Conservation (phyloP, 2,113 vertebrate genomes). For the Centrocercus urophasianus region DNA sequence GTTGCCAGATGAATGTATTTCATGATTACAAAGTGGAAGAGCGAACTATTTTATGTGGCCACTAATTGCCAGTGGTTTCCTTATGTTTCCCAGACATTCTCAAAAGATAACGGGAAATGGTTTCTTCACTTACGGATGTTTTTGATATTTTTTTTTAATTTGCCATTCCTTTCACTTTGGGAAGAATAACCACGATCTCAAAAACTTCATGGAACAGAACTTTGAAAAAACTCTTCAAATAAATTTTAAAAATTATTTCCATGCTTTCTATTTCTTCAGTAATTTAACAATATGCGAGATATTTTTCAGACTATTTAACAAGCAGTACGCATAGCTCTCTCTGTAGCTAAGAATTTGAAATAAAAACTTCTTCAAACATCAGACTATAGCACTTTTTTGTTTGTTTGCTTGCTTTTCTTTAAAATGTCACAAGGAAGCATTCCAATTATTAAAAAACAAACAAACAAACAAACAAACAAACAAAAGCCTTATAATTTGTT, state of each 20-base stretch:
- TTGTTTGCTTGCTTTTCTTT: not conserved
- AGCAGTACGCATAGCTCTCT: not conserved
- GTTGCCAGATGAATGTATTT: conserved; percentile 44
- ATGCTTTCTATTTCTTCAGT: not conserved
- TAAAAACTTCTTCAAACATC: not conserved
- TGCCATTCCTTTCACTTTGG: not conserved
- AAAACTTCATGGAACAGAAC: not conserved
- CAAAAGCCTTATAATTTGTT: not conserved
- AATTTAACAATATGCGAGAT: not conserved
- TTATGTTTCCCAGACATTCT: conserved; percentile 59
- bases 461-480: too few species aligned
- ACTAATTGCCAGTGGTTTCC: conserved; percentile 67
- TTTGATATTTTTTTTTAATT: conserved; percentile 7
- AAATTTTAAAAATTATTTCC: not conserved
- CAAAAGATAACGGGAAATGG: conserved; percentile 47
- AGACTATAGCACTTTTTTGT: not conserved
- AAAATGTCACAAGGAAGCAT: not conserved
- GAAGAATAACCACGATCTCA: not conserved
- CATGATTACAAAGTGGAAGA: conserved; percentile 41
- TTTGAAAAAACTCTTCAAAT: not conserved
- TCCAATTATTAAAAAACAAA: not conserved
- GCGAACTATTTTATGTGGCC: conserved; percentile 42
- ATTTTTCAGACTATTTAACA: not conserved
- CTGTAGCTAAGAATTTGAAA: not conserved
- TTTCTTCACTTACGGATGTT: conserved; percentile 29